Conservation (phyloP, 2,113 vertebrate species). For the Hiodon alosoides region DNA sequence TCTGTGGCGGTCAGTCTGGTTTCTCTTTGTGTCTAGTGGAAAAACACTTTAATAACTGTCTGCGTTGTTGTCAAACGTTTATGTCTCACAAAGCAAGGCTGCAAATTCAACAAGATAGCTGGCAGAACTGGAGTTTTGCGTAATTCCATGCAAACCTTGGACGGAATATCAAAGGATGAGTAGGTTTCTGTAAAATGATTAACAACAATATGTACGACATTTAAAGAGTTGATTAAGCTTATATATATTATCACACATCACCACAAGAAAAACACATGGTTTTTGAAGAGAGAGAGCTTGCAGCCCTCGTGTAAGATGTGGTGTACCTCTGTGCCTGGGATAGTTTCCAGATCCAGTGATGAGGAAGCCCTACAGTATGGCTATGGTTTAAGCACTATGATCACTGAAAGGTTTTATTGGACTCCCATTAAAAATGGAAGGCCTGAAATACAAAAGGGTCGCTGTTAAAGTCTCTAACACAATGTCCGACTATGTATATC, state of each 20-base stretch:
- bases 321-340: constrained; percentile 57
- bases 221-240: constrained; percentile 62
- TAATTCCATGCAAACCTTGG: constrained; percentile 42
- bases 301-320: constrained; percentile 60
- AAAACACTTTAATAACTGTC: too few species aligned
- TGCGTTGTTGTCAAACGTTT: background rate
- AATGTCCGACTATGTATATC: constrained; percentile 42
- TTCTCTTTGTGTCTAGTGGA: background rate
- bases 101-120: constrained; percentile 16
- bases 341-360: constrained; percentile 60
- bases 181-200: constrained; percentile 50
- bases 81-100: constrained; percentile 14
- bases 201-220: constrained; percentile 52
- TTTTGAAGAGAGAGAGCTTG: constrained; percentile 50
- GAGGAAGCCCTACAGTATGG: constrained; percentile 56
- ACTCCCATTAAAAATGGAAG: constrained; percentile 59
- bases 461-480: constrained; percentile 59
- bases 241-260: constrained; percentile 57
- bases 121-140: constrained; percentile 5
- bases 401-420: constrained; percentile 65
- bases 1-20: background rate
- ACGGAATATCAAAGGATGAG: constrained; percentile 41
- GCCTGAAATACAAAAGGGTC: constrained; percentile 65
- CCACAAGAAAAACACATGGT: constrained; percentile 57
- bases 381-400: constrained; percentile 67